A percentile compares a stretch with the other conserved stretches of the same genome.
Conservation (phyloP, 1,140 invertebrate genomes). For the Eufriesea mexicana region DNA sequence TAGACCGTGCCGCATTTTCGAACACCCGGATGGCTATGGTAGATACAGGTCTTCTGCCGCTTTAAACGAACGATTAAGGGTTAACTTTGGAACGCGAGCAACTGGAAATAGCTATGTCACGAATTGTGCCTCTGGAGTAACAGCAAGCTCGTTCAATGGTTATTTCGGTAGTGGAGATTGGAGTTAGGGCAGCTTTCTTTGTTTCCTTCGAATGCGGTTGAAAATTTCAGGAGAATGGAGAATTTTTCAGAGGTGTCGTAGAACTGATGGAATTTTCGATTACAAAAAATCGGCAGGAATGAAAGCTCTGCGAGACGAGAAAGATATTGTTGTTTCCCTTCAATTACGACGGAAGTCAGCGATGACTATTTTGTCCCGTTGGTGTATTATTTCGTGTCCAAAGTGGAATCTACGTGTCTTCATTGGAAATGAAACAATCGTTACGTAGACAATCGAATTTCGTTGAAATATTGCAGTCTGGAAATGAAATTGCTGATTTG, state of each 20-base stretch:
- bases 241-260: neutral
- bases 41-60: no score
- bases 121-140: neutral
- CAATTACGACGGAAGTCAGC: neutral
- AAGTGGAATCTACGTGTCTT: no score
- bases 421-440: no score
- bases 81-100: neutral
- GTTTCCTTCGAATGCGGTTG: neutral
- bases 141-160: neutral
- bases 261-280: conserved; percentile 35
- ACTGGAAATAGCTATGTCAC: neutral
- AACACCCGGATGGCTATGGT: neutral
- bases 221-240: neutral
- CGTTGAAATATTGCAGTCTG: neutral
- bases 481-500: no score
- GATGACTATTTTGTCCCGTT: neutral
- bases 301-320: neutral
- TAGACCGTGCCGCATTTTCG: neutral
- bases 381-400: no score
- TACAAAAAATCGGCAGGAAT: conserved; percentile 3
- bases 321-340: neutral
- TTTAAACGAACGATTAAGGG: neutral
- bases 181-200: neutral
- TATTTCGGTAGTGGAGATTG: neutral
- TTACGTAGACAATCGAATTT: neutral